Conservation (phyloP, 92 coral and sea anemone species). For the Ricordea florida region DNA sequence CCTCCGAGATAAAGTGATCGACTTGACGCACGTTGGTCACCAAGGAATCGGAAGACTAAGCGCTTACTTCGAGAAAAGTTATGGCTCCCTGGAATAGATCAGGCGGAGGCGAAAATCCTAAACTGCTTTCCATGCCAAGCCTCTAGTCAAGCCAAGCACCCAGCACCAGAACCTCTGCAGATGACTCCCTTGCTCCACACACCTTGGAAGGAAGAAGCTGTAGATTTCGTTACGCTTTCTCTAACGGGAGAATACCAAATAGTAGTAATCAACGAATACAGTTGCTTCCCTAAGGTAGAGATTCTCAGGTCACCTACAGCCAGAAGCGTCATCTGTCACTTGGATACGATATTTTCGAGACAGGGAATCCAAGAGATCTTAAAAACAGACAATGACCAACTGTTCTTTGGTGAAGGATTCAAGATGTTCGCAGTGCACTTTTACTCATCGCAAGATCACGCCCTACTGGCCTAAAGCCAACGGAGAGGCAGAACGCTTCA, state of each 20-base stretch:
- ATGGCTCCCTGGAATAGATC: constrained; percentile 43
- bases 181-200: constrained; percentile 40
- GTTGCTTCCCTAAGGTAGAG: constrained; percentile 65
- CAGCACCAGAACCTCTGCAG: constrained; percentile 36
- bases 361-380: constrained; percentile 51
- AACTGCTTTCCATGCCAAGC: constrained; percentile 36
- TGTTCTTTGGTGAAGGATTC: constrained; percentile 19
- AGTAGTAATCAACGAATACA: constrained; percentile 54
- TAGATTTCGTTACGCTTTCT: constrained; percentile 58
- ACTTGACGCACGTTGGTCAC: constrained; percentile 34
- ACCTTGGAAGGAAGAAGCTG: constrained; percentile 51
- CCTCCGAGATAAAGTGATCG: constrained; percentile 12
- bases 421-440: constrained; percentile 17
- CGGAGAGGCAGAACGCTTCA: constrained; percentile 31
- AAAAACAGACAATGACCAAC: constrained; percentile 46
- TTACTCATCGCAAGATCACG: constrained; percentile 13
- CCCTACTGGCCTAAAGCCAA: constrained; percentile 46
- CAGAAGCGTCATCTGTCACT: constrained; percentile 24
- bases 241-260: constrained; percentile 52
- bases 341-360: constrained; percentile 45
- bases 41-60: constrained; percentile 53
- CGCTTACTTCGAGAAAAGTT: constrained; percentile 3
- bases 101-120: constrained; percentile 2
- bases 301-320: constrained; percentile 35
- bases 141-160: constrained; percentile 27